Conservation (phyloP, 1,140 invertebrate genomes). For the Lepidurus apus region DNA sequence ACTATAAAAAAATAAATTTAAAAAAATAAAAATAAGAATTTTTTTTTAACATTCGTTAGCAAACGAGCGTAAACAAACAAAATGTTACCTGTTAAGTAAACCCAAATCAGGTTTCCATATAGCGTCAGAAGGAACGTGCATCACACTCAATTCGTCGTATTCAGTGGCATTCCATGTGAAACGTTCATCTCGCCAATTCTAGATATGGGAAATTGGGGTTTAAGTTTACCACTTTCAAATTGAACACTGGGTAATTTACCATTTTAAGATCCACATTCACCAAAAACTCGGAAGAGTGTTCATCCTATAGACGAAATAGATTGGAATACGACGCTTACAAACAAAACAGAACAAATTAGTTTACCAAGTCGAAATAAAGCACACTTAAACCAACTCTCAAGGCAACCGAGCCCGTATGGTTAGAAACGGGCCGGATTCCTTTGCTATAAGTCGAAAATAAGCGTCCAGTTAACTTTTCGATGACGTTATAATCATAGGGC, state of each 20-base stretch:
- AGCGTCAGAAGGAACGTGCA: conserved; percentile 57
- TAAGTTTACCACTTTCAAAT: conserved; percentile 1
- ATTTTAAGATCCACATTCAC: conserved; percentile 54
- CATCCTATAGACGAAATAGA: conserved; percentile 45
- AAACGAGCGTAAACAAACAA: background rate
- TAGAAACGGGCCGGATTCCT: conserved; percentile 25
- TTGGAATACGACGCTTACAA: background rate
- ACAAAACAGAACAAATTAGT: background rate
- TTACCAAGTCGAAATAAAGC: conserved; percentile 30
- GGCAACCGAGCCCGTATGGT: background rate
- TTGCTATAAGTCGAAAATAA: conserved; percentile 30
- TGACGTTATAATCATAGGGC: conserved; percentile 24
- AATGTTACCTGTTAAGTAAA: conserved; percentile 55
- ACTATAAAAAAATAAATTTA: background rate
- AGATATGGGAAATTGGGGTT: conserved; percentile 35
- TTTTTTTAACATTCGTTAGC: background rate
- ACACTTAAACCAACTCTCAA: conserved; percentile 25
- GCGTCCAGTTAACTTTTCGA: conserved; percentile 26
- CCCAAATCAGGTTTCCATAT: conserved; percentile 63
- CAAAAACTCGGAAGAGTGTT: conserved; percentile 52
- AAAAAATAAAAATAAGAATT: too few relatives aligned
- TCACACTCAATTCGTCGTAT: conserved; percentile 52
- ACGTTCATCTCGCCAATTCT: conserved; percentile 61
- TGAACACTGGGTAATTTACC: conserved; percentile 45
- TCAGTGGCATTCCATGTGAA: conserved; percentile 56